Evolutionary conservation across 2,113 vertebrate species (phyloP).

Genomic region (Eurypyga helias): DNA sequence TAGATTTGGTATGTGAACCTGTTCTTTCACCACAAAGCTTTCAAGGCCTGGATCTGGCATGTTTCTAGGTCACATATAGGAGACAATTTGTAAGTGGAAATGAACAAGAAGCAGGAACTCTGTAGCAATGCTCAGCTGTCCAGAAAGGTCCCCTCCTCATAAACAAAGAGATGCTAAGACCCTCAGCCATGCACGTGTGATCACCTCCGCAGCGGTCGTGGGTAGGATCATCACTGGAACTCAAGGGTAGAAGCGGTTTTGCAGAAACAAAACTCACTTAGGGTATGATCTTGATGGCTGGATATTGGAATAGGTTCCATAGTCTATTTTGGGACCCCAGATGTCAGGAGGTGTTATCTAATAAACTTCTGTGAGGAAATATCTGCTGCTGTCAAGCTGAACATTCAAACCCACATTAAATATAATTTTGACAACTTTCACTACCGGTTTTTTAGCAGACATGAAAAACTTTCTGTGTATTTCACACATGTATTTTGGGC

Average conservation of each 20-base stretch:
- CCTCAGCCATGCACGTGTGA: neutral
- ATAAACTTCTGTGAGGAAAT: neutral
- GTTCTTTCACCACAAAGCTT: neutral
- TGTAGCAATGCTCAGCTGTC: neutral
- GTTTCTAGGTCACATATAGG: neutral
- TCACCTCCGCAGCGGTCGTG: neutral
- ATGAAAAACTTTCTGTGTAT: neutral
- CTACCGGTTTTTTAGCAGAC: neutral
- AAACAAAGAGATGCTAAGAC: neutral
- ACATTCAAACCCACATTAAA: slow-evolving; percentile 12
- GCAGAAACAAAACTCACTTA: neutral
- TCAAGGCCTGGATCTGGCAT: neutral
- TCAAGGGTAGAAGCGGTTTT: neutral
- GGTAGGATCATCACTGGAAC: neutral
- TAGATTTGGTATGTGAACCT: fast-evolving
- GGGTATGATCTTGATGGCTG: neutral
- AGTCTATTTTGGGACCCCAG: neutral
- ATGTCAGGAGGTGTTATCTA: neutral
- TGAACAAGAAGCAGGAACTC: neutral
- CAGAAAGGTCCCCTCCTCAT: neutral
- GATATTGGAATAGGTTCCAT: neutral
- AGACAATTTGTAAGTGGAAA: neutral
- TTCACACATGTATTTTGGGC: slow-evolving; percentile 19
- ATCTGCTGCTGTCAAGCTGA: slow-evolving; percentile 10
- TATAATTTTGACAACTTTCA: slow-evolving; percentile 5